Evolutionary conservation across 2,113 vertebrate genomes (phyloP).

Genomic region (Speoplatyrhinus poulsoni): DNA sequence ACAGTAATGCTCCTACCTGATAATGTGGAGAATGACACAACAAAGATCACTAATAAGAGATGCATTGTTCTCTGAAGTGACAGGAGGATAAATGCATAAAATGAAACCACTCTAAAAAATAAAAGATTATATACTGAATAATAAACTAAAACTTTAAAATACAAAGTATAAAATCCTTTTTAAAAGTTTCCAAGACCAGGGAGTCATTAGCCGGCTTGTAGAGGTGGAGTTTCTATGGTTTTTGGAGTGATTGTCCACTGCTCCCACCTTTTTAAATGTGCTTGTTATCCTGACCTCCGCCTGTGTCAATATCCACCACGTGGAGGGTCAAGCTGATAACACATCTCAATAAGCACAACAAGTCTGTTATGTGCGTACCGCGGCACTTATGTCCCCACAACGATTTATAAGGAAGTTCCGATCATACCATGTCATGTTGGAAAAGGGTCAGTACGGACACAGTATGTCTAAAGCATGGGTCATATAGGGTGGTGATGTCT

Average conservation of each 20-base stretch:
- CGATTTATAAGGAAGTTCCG: too few relatives aligned
- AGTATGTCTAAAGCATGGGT: too few relatives aligned
- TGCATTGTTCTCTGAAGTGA: conserved; percentile 54
- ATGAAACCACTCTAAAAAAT: too few relatives aligned
- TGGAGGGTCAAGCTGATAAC: conserved; percentile 76
- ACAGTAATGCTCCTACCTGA: conserved; percentile 60
- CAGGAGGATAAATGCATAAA: background rate
- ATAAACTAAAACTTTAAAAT: too few relatives aligned
- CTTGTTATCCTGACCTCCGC: conserved; percentile 79
- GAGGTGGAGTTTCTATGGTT: conserved; percentile 38
- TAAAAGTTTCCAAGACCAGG: background rate
- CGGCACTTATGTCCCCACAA: too few relatives aligned
- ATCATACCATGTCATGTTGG: too few relatives aligned
- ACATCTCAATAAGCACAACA: background rate
- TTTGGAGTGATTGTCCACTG: conserved; percentile 42
- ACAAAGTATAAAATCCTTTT: too few relatives aligned
- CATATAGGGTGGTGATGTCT: too few relatives aligned
- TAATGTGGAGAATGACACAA: conserved; percentile 48
- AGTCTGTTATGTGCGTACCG: too few relatives aligned
- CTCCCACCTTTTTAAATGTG: conserved; percentile 70
- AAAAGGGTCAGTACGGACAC: too few relatives aligned
- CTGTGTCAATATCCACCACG: conserved; percentile 84
- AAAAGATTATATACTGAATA: too few relatives aligned
- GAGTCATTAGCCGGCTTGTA: conserved; percentile 26
- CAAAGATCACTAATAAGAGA: conserved; percentile 52